Percentiles rank a stretch among this genome's conserved stretches.
Conservation (phyloP, 2,113 vertebrate genomes). For the Zingel zingel region DNA sequence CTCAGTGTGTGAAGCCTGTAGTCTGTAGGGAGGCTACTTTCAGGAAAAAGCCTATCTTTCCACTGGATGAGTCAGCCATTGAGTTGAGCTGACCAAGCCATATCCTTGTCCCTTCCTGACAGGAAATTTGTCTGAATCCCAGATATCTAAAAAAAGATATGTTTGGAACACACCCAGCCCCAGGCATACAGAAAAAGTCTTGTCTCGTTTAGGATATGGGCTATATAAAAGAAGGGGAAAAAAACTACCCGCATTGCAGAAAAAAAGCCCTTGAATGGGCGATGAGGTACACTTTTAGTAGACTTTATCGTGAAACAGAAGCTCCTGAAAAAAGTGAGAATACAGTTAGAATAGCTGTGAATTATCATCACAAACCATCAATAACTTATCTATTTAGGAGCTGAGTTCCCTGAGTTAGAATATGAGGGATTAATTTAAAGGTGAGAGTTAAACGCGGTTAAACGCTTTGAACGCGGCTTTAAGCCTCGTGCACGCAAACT, state of each 20-base stretch:
- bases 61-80: constrained; percentile 77
- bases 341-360: not conserved
- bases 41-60: constrained; percentile 56
- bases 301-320: constrained; percentile 6
- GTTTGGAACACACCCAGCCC: constrained; percentile 74
- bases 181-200: constrained; percentile 51
- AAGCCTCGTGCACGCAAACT: not conserved
- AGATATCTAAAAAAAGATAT: constrained; percentile 75
- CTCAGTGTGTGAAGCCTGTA: not conserved
- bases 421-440: not conserved
- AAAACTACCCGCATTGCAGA: constrained; percentile 67
- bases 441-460: not conserved
- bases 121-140: constrained; percentile 81
- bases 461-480: not conserved
- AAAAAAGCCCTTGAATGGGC: not conserved
- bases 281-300: not conserved
- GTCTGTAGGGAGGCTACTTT: not conserved
- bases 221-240: constrained; percentile 5
- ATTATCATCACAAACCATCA: not conserved
- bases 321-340: constrained; percentile 18
- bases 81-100: constrained; percentile 64
- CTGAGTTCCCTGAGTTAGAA: constrained; percentile 6
- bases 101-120: constrained; percentile 81
- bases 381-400: not conserved
- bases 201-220: constrained; percentile 28